Evolutionary conservation across 2,888 invertebrate species (phyloP).

Genomic region (Heliconius aoede): DNA sequence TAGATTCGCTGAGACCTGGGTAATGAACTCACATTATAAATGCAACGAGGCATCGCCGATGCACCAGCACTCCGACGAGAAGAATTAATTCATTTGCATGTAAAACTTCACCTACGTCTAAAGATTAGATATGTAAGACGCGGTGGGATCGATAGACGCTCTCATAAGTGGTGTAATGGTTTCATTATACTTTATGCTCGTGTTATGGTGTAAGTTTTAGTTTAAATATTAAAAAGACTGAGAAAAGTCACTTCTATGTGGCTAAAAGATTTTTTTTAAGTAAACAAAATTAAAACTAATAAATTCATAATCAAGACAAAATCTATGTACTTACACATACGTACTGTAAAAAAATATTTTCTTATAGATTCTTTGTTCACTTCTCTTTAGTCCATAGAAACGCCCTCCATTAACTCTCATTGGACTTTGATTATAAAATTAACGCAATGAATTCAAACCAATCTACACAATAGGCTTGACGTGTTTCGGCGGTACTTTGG

Average conservation of each 20-base stretch:
- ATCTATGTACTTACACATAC: neutral
- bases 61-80: conserved; percentile 74
- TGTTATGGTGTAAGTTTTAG: neutral
- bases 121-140: conserved; percentile 67
- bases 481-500: conserved; percentile 33
- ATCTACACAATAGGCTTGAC: conserved; percentile 21
- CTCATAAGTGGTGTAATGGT: conserved; percentile 38
- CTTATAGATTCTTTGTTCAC: neutral
- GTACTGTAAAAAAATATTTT: neutral
- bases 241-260: too few species aligned
- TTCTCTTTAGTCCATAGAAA: neutral
- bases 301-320: neutral
- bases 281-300: neutral
- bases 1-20: conserved; percentile 69
- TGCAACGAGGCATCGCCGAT: conserved; percentile 81
- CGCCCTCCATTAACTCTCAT: conserved; percentile 7
- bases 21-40: conserved; percentile 83
- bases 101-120: conserved; percentile 76
- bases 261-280: neutral
- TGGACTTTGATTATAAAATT: conserved; percentile 8
- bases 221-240: neutral
- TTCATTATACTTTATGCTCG: conserved; percentile 35
- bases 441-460: conserved; percentile 29
- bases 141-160: conserved; percentile 51
- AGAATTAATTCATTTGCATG: conserved; percentile 84